phyloP scores from a whole-genome alignment of 2,888 invertebrate species.

The Parapristionchus giblindavisi region DNA sequence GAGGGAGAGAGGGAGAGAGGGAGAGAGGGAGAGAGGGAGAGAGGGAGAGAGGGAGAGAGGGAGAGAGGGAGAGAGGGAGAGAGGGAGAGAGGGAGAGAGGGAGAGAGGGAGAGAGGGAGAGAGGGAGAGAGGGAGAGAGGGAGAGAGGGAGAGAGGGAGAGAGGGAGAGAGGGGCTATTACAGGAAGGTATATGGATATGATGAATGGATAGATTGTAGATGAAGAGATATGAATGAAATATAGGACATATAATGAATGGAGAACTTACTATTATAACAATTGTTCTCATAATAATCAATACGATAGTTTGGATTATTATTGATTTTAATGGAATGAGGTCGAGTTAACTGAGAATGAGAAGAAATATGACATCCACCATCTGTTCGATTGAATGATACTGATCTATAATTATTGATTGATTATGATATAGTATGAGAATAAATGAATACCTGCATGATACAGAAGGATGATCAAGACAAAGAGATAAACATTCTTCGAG shows the following conservation, averaged over 20 bases:
- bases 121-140: slow-evolving; percentile 4
- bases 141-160: background rate
- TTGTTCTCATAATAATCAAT: slow-evolving; percentile 70
- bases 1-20: background rate
- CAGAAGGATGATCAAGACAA: slow-evolving; percentile 60
- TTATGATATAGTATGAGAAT: background rate
- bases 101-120: background rate
- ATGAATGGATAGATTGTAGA: background rate
- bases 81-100: background rate
- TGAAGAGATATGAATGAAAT: background rate
- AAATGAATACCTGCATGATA: slow-evolving; percentile 18
- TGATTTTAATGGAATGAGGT: slow-evolving; percentile 65
- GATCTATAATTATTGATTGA: slow-evolving; percentile 61
- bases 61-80: background rate
- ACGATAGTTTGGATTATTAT: slow-evolving; percentile 69
- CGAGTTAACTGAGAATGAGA: slow-evolving; percentile 68
- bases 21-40: slow-evolving; percentile 7
- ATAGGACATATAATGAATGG: background rate
- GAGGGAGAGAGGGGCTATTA: background rate
- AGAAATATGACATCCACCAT: slow-evolving; percentile 67
- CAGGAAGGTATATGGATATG: background rate
- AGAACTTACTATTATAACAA: slow-evolving; percentile 67
- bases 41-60: background rate
- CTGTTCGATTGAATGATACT: slow-evolving; percentile 69
- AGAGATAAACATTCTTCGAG: slow-evolving; percentile 68